These are phyloP conservation scores for Atrina japonica DNA, from an alignment of 2,888 invertebrate genomes.

Conservation along the genomic window DNA sequence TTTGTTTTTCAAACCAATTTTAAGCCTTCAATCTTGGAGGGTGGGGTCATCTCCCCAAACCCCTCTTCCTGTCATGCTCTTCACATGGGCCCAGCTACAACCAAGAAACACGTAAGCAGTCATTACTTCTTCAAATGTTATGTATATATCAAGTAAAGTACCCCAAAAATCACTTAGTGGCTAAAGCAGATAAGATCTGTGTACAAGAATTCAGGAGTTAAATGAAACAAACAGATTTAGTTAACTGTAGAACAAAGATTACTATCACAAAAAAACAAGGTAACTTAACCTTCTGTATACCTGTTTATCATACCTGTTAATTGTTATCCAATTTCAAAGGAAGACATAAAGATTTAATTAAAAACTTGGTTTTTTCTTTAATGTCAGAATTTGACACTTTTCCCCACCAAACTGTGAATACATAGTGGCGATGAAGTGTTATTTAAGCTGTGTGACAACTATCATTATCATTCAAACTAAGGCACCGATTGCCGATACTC, in stretches of 20 bases:
- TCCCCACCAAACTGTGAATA: not conserved
- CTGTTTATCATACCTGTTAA: conserved; percentile 18
- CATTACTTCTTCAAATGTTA: no score
- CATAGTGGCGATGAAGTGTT: not conserved
- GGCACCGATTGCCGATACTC: not conserved
- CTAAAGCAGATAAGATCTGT: no score
- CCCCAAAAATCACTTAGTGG: no score
- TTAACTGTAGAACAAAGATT: conserved; percentile 1
- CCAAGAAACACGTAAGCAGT: no score
- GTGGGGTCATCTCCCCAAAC: no score
- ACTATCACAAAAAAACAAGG: not conserved
- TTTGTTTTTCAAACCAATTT: no score
- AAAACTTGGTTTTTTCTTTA: conserved; percentile 20
- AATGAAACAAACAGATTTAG: no score
- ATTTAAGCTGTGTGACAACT: not conserved
- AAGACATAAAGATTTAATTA: conserved; percentile 27
- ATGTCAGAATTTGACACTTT: conserved; percentile 28
- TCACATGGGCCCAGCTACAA: no score
- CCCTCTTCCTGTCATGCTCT: no score
- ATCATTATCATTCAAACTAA: not conserved
- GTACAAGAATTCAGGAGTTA: no score
- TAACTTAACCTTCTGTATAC: not conserved
- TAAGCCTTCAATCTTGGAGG: no score
- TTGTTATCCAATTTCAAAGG: conserved; percentile 29
- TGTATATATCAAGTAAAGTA: no score